Evolutionary conservation across 2,113 vertebrate genomes (phyloP).

Genomic region (Solea senegalensis): DNA sequence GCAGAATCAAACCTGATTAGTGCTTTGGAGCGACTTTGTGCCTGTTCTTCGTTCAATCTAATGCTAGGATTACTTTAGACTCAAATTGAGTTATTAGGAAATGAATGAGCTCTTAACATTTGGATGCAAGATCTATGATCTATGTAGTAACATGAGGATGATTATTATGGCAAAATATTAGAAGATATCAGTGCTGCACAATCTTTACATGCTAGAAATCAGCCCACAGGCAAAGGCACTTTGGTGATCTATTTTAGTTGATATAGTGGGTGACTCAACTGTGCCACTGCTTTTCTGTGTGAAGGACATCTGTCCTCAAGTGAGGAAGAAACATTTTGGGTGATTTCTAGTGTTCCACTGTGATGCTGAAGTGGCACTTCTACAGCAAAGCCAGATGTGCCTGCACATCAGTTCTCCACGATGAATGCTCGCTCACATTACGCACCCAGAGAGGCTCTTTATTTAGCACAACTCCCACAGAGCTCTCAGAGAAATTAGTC

Average conservation of each 20-base stretch:
- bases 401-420: slow-evolving; percentile 4
- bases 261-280: neutral
- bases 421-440: slow-evolving; percentile 41
- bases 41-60: slow-evolving; percentile 34
- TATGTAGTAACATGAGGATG: slow-evolving; percentile 3
- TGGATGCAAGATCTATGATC: slow-evolving; percentile 12
- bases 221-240: neutral
- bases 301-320: slow-evolving; percentile 10
- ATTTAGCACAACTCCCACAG: slow-evolving; percentile 49
- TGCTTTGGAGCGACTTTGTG: slow-evolving; percentile 25
- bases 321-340: no score
- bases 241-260: no score
- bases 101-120: slow-evolving; percentile 25
- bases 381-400: slow-evolving; percentile 22
- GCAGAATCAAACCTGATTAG: slow-evolving; percentile 27
- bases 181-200: neutral
- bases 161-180: neutral
- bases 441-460: slow-evolving; percentile 52
- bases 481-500: slow-evolving; percentile 55
- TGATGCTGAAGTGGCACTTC: slow-evolving; percentile 51
- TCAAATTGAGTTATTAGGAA: slow-evolving; percentile 16
- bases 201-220: neutral
- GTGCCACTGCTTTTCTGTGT: slow-evolving; percentile 4
- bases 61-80: slow-evolving; percentile 25
- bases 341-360: neutral